Conservation (phyloP, 2,797 vertebrate genomes). For the Pangasius sanitwongsei region DNA sequence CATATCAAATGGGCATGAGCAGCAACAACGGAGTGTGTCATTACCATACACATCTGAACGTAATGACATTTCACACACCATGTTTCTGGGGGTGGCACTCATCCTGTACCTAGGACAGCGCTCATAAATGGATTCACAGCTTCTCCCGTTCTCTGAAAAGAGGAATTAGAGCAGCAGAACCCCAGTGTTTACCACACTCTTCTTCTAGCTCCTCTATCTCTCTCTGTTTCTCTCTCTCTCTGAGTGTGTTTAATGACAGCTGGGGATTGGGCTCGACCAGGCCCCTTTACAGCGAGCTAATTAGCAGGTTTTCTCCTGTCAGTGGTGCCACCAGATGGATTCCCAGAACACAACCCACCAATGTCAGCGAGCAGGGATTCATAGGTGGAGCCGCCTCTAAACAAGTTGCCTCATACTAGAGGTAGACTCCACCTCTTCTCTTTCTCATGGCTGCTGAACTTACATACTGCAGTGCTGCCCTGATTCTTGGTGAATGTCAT, state of each 20-base stretch:
- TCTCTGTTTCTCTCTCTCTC: constrained; percentile 61
- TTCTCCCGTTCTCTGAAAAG: constrained; percentile 56
- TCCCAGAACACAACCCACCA: constrained; percentile 61
- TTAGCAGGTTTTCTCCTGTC: constrained; percentile 76
- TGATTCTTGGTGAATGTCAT: not conserved
- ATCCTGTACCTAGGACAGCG: constrained; percentile 21
- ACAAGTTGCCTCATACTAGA: constrained; percentile 20
- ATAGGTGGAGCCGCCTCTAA: constrained; percentile 61
- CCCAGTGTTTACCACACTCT: constrained; percentile 51
- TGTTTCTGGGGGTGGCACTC: constrained; percentile 45
- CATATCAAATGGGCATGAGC: constrained; percentile 55
- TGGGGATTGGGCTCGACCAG: constrained; percentile 64
- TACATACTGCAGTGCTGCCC: constrained; percentile 15
- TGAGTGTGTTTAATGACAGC: constrained; percentile 73
- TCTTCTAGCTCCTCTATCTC: constrained; percentile 43
- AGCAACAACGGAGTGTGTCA: constrained; percentile 51
- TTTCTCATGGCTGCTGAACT: not conserved
- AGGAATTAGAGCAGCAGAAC: constrained; percentile 68
- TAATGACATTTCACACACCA: constrained; percentile 50
- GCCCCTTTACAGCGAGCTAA: constrained; percentile 75
- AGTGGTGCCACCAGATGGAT: constrained; percentile 68
- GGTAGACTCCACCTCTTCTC: not conserved
- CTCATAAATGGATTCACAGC: constrained; percentile 57
- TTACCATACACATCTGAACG: constrained; percentile 41
- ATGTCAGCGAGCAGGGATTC: constrained; percentile 64